These are phyloP conservation scores for Phrynocephalus versicolor DNA, from an alignment of 2,113 vertebrate genomes.

Conservation along the genomic window DNA sequence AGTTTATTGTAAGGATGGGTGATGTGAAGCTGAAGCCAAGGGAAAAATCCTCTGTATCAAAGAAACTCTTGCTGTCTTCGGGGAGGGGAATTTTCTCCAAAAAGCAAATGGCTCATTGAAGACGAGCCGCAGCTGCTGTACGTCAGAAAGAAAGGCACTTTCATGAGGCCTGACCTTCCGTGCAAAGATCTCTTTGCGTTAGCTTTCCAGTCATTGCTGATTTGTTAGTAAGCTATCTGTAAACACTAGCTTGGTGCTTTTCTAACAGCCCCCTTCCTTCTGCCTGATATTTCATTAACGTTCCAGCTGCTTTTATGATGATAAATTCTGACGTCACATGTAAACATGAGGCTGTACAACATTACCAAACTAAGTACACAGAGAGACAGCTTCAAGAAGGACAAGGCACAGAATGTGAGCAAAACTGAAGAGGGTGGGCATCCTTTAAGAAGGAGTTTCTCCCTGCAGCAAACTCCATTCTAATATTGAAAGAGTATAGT, in stretches of 20 bases:
- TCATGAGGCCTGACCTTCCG: not conserved
- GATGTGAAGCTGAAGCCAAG: not conserved
- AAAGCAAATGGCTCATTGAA: not conserved
- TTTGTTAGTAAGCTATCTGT: not conserved
- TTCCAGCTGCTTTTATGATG: conserved; percentile 15
- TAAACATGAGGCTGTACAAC: not conserved
- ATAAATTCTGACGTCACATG: conserved; percentile 4
- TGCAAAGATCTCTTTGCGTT: not conserved
- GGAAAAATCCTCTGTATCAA: conserved; percentile 27
- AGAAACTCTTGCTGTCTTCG: not conserved
- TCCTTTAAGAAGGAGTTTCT: not conserved
- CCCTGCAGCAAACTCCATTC: accelerated
- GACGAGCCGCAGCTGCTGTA: not conserved
- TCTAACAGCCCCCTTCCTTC: not conserved
- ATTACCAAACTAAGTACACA: not conserved
- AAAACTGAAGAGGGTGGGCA: accelerated
- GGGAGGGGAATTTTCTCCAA: conserved; percentile 28
- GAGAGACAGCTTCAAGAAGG: too few relatives aligned
- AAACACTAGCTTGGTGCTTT: not conserved
- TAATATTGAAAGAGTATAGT: conserved; percentile 58
- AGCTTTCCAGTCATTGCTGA: not conserved
- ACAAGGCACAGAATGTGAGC: not conserved
- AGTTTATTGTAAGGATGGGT: not conserved
- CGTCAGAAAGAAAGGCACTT: not conserved
- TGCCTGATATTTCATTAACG: not conserved